Base-by-base conservation (phyloP, 2,797 vertebrate species). In the Setipinna tenuifilis region DNA sequence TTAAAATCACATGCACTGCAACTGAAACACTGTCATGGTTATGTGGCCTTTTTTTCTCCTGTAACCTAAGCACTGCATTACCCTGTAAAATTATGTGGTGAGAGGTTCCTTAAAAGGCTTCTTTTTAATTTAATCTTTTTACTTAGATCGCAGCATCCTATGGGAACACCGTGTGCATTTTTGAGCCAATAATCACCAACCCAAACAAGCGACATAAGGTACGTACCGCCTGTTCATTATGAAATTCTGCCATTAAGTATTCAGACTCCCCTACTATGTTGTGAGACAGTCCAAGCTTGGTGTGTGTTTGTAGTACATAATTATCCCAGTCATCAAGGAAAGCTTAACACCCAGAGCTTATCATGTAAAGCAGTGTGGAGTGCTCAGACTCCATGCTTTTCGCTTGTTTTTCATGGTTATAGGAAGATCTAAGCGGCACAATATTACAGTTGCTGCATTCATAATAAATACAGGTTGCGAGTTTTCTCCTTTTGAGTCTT, bases 131-230 rank as follows among this genome's bases (percentile, higher is more conserved):
- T 86, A n/a, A n/a, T n/a, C n/a, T n/a, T n/a, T 92, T 94, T 44
- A n/a, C 95, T 90, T 93, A 99, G 98, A 99, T 99, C 89, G 98
- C 98, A 89, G 98, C 98, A 0, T 99, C 98, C 50, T 99, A 99
- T 85, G 98, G 98, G 93, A 99, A 99, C 87, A 97, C 98, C 78
- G 98, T 99, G 92, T 99, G 98, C 92, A 97, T 99, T 95, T 99
- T 99, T 93, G 98, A 99, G 91, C 98, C 98, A 0, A 94, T 98
- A 88, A 95, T 96, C 87, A 92, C 96, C 90, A 98, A 98, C 95
- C 96, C 96, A 94, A 98, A 95, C 92, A 95, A 95, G 92, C 94
- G 95, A 87, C 94, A 94, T 90, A 92, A 93, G 88, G 94, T 93
- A 88, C 93, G 90, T 87, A 75, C 23, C 6, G 17, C 16, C 31